Percentiles rank a stretch among this genome's conserved stretches.
These are phyloP conservation scores for Aptenodytes forsteri DNA, from an alignment of 2,113 vertebrate species.

Conservation along the genomic window DNA sequence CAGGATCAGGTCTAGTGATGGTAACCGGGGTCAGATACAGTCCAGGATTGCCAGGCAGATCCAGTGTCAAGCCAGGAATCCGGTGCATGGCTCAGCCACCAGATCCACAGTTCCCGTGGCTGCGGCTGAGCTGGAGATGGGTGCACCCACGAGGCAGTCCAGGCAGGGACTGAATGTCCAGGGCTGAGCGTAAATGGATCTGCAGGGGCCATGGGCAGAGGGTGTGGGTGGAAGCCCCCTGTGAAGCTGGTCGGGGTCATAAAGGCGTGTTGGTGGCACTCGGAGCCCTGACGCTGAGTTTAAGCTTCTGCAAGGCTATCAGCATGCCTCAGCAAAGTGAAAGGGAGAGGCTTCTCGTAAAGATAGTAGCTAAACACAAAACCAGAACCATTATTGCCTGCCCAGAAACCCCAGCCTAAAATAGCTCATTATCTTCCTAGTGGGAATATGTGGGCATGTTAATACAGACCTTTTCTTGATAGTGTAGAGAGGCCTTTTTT, in stretches of 20 bases:
- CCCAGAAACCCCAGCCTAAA: background rate
- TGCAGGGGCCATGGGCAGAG: background rate
- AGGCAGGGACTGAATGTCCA: background rate
- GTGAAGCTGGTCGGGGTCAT: background rate
- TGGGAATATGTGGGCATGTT: background rate
- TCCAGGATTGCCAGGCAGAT: background rate
- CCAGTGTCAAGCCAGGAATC: background rate
- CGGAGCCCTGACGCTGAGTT: background rate
- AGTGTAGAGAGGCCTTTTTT: background rate
- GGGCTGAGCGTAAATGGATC: background rate
- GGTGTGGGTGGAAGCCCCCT: background rate
- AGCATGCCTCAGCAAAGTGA: accelerated
- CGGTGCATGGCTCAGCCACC: background rate
- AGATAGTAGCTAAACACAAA: background rate
- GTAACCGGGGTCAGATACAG: background rate
- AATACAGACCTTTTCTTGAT: background rate
- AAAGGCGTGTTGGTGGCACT: background rate
- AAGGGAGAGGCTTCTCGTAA: background rate
- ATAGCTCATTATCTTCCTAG: background rate
- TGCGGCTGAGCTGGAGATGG: background rate
- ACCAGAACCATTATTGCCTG: background rate
- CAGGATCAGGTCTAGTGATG: background rate
- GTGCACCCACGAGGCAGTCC: background rate
- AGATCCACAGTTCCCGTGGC: background rate
- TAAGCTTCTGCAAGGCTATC: background rate